phyloP scores from a whole-genome alignment of 2,113 vertebrate species.

The Hiodon tergisus region DNA sequence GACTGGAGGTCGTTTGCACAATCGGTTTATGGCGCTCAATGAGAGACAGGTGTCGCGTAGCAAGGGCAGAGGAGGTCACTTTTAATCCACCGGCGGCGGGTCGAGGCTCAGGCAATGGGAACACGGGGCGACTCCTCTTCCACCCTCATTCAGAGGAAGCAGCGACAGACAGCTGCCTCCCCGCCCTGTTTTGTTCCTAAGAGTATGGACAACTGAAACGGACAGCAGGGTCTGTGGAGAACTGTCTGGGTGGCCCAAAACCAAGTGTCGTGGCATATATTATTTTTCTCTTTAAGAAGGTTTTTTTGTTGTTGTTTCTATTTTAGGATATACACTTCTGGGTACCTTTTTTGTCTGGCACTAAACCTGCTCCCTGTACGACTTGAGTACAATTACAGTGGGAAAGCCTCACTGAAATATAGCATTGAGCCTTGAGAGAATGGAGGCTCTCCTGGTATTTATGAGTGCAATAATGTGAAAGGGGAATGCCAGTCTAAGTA shows the following conservation, averaged over 20 bases:
- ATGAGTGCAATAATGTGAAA: slow-evolving; percentile 33
- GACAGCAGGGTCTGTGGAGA: slow-evolving; percentile 44
- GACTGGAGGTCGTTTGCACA: slow-evolving; percentile 10
- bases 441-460: slow-evolving; percentile 32
- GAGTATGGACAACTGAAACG: slow-evolving; percentile 45
- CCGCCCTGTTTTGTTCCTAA: slow-evolving; percentile 51
- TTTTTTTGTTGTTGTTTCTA: not conserved
- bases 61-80: slow-evolving; percentile 2
- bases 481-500: slow-evolving; percentile 26
- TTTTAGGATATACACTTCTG: not conserved
- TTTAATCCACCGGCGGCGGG: not conserved
- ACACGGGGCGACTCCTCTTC: slow-evolving; percentile 13
- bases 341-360: not conserved
- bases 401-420: not conserved
- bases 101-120: slow-evolving; percentile 1
- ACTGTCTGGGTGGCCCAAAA: slow-evolving; percentile 63
- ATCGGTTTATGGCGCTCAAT: slow-evolving; percentile 17
- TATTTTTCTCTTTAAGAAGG: not conserved
- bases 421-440: not conserved
- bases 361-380: not conserved
- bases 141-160: not conserved
- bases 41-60: slow-evolving; percentile 38
- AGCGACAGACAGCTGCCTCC: slow-evolving; percentile 59
- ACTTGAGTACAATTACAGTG: not conserved
- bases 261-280: not conserved